phyloP scores from a whole-genome alignment of 2,113 vertebrate species.

The Mormyrus iriodes region DNA sequence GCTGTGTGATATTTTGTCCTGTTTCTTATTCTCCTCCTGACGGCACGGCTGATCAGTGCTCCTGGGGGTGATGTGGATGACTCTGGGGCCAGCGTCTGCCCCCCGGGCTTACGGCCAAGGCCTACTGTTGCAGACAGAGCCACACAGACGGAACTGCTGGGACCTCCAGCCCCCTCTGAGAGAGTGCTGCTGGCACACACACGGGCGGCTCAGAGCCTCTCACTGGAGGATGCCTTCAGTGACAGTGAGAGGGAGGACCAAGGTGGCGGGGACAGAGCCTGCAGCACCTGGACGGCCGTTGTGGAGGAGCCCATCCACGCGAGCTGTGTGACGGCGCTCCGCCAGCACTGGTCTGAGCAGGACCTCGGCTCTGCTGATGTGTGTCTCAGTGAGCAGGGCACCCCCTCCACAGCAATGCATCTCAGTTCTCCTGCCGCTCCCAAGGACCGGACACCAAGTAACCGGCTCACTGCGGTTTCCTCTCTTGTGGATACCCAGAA shows the following conservation, averaged over 20 bases:
- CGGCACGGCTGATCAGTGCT: neutral
- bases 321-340: constrained; percentile 40
- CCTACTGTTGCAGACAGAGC: constrained; percentile 45
- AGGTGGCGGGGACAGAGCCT: constrained; percentile 43
- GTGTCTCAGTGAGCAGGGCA: constrained; percentile 39
- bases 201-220: constrained; percentile 44
- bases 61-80: constrained; percentile 34
- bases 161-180: constrained; percentile 15
- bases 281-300: constrained; percentile 33
- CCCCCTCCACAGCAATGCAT: constrained; percentile 36
- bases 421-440: constrained; percentile 28
- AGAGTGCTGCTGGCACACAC: constrained; percentile 29
- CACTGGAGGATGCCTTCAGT: constrained; percentile 54
- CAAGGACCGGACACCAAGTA: constrained; percentile 43
- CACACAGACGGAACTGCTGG: constrained; percentile 55
- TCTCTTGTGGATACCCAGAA: constrained; percentile 47
- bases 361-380: constrained; percentile 41
- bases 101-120: constrained; percentile 26
- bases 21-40: neutral
- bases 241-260: constrained; percentile 12
- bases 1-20: neutral
- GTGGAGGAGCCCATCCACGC: constrained; percentile 57
- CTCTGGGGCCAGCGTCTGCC: neutral
- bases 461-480: constrained; percentile 39
- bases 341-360: constrained; percentile 47